These are phyloP conservation scores for Macroramphosus scolopax DNA, from an alignment of 2,797 vertebrate genomes.

Conservation along the genomic window DNA sequence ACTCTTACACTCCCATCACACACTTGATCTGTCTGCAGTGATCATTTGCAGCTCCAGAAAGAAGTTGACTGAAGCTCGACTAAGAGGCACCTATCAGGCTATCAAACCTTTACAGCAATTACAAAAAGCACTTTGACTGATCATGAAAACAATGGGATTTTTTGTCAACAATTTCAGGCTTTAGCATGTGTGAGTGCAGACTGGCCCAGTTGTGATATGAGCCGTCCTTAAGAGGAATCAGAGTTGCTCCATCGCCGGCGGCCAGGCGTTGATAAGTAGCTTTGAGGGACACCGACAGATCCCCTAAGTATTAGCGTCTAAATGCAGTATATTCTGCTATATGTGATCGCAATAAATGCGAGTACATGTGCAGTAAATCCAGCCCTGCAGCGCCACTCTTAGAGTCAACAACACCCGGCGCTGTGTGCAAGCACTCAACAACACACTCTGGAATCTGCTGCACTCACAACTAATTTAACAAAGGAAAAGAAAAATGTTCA, in stretches of 20 bases:
- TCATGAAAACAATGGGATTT: slow-evolving; percentile 25
- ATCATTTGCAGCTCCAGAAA: slow-evolving; percentile 54
- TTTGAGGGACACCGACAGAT: slow-evolving; percentile 43
- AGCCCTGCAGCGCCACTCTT: slow-evolving; percentile 45
- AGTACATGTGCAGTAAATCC: slow-evolving; percentile 48
- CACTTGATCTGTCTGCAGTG: slow-evolving; percentile 60
- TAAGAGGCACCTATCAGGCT: slow-evolving; percentile 62
- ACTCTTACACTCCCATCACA: slow-evolving; percentile 41
- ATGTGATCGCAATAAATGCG: slow-evolving; percentile 47
- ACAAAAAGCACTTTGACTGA: slow-evolving; percentile 33
- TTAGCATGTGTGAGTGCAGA: neutral
- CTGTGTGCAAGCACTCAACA: slow-evolving; percentile 22
- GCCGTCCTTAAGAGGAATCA: slow-evolving; percentile 4
- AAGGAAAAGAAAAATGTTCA: slow-evolving; percentile 1
- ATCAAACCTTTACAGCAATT: slow-evolving; percentile 61
- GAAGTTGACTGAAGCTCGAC: slow-evolving; percentile 33
- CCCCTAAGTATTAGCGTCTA: slow-evolving; percentile 30
- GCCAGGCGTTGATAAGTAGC: slow-evolving; percentile 43
- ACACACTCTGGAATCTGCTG: neutral
- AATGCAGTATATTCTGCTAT: slow-evolving; percentile 33
- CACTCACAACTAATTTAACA: slow-evolving; percentile 14
- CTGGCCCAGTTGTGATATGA: slow-evolving; percentile 9
- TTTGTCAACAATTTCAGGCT: slow-evolving; percentile 25
- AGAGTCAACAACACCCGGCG: slow-evolving; percentile 54
- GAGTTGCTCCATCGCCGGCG: slow-evolving; percentile 24